A percentile compares a stretch with the other conserved stretches of the same genome.
These are phyloP conservation scores for Artemisiospiza belli DNA, from an alignment of 2,113 vertebrate species.

Conservation along the genomic window DNA sequence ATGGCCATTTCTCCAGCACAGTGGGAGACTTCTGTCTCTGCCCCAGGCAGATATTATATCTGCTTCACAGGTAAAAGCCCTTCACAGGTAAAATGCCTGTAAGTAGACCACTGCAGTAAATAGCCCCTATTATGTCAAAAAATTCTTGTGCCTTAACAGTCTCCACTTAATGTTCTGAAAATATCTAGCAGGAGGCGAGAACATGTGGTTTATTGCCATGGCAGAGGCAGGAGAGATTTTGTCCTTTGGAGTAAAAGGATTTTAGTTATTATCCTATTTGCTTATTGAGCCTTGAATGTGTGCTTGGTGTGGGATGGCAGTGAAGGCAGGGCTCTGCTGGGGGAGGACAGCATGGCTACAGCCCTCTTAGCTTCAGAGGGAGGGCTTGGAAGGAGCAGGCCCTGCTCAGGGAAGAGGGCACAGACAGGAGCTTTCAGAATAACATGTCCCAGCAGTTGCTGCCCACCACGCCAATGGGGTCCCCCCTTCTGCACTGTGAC, in stretches of 20 bases:
- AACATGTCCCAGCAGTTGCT: neutral
- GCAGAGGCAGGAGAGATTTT: neutral
- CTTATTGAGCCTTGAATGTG: neutral
- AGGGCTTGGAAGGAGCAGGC: neutral
- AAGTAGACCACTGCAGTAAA: neutral
- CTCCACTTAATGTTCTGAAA: neutral
- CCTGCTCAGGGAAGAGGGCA: neutral
- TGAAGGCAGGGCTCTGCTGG: neutral
- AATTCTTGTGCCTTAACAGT: neutral
- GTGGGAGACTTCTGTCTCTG: neutral
- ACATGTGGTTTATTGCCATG: neutral
- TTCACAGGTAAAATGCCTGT: neutral
- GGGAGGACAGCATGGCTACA: neutral
- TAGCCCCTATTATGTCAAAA: neutral
- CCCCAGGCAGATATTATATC: neutral
- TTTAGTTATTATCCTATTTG: neutral
- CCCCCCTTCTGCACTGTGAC: neutral
- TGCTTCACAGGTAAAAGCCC: neutral
- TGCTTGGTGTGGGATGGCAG: neutral
- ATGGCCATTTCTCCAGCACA: neutral
- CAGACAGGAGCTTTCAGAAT: neutral
- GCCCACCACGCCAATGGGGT: fast-evolving
- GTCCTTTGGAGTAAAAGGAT: neutral
- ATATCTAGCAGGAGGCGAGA: neutral
- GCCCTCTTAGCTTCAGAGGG: neutral